These are phyloP conservation scores for Lysandra coridon DNA, from an alignment of 2,888 invertebrate species.

Conservation along the genomic window DNA sequence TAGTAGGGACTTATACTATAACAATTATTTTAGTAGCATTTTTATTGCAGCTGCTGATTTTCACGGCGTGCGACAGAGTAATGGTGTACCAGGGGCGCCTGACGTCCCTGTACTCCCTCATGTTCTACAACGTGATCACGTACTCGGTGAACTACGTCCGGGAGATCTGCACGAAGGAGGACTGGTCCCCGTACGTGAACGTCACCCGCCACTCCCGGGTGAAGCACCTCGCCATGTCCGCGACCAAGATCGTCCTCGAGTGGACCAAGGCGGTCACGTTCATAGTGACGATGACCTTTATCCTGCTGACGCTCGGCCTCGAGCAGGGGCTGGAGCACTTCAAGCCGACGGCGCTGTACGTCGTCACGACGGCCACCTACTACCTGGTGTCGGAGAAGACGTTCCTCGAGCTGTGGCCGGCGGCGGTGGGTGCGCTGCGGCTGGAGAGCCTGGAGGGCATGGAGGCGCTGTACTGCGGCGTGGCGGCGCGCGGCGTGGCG, in stretches of 20 bases:
- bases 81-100: conserved; percentile 81
- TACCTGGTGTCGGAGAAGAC: conserved; percentile 87
- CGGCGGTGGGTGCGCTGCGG: conserved; percentile 79
- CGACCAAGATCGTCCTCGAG: conserved; percentile 89
- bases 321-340: conserved; percentile 88
- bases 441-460: conserved; percentile 85
- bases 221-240: conserved; percentile 89
- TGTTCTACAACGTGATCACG: conserved; percentile 91
- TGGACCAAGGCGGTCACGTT: conserved; percentile 92
- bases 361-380: conserved; percentile 83
- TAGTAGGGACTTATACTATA: not conserved
- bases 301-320: conserved; percentile 86
- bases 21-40: not conserved
- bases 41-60: conserved; percentile 83
- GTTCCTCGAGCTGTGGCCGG: conserved; percentile 84
- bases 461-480: conserved; percentile 85
- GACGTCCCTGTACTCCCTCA: conserved; percentile 87
- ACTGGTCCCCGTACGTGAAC: conserved; percentile 88
- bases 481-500: conserved; percentile 82
- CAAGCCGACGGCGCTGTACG: conserved; percentile 84
- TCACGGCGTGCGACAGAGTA: conserved; percentile 86
- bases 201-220: conserved; percentile 86
- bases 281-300: conserved; percentile 87
- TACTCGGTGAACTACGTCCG: conserved; percentile 88
- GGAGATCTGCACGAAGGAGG: conserved; percentile 86